phyloP scores from a whole-genome alignment of 2,797 vertebrate species.

The Paedocypris micromegethes region DNA sequence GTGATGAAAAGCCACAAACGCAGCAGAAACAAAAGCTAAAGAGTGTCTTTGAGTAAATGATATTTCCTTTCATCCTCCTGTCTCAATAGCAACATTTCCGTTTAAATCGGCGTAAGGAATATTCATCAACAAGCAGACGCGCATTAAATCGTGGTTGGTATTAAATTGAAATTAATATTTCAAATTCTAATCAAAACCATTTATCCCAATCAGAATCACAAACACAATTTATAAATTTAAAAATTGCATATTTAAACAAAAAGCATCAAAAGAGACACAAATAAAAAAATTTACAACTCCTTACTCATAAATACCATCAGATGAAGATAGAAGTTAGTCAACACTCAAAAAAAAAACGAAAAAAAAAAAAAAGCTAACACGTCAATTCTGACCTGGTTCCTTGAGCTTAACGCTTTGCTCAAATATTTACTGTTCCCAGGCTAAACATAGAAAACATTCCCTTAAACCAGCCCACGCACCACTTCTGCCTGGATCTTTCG shows the following conservation, averaged over 20 bases:
- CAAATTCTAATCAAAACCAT: too few relatives aligned
- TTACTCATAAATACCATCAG: too few relatives aligned
- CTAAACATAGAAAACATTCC: conserved; percentile 17
- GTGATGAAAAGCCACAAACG: not conserved
- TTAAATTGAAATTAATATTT: too few relatives aligned
- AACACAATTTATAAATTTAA: too few relatives aligned
- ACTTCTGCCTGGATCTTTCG: conserved; percentile 20
- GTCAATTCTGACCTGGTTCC: not conserved
- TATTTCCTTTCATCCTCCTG: not conserved
- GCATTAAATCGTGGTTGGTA: too few relatives aligned
- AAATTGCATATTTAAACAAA: too few relatives aligned
- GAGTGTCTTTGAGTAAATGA: not conserved
- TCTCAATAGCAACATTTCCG: too few relatives aligned
- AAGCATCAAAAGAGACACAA: too few relatives aligned
- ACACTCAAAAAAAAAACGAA: too few relatives aligned
- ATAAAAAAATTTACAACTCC: too few relatives aligned
- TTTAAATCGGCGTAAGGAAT: not conserved
- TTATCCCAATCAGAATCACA: too few relatives aligned
- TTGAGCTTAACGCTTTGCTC: not conserved
- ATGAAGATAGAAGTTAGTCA: too few relatives aligned
- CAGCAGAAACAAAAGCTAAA: not conserved
- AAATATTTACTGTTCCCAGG: conserved; percentile 3
- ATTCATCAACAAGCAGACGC: not conserved
- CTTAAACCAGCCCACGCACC: conserved; percentile 20
- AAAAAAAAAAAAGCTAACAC: not conserved